Conservation (phyloP, 2,797 vertebrate species). For the Aphelocoma californica region DNA sequence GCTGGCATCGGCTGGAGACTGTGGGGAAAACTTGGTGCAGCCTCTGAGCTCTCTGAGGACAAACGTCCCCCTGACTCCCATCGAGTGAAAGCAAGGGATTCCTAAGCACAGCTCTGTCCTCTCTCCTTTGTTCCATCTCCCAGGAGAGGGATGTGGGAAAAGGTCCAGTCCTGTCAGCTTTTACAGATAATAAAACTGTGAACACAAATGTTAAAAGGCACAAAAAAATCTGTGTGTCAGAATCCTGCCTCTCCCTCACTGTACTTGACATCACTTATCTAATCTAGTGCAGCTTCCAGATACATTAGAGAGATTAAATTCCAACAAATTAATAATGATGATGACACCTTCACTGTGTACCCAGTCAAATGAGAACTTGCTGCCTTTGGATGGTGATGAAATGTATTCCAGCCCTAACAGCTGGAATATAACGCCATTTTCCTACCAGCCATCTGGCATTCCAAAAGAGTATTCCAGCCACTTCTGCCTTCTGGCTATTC, state of each 20-base stretch:
- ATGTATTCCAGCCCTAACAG: not conserved
- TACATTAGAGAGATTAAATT: conserved; percentile 1
- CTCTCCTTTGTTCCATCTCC: not conserved
- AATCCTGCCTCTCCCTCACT: not conserved
- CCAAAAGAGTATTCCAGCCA: not conserved
- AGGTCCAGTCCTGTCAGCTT: not conserved
- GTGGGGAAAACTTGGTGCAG: not conserved
- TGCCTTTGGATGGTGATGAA: not conserved
- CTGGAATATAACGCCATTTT: not conserved
- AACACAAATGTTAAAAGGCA: not conserved
- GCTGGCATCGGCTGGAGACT: not conserved
- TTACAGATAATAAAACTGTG: not conserved
- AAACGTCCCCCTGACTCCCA: not conserved
- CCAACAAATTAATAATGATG: conserved; percentile 22
- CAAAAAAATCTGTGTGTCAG: not conserved
- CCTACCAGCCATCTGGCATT: conserved; percentile 23
- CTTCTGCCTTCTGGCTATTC: not conserved
- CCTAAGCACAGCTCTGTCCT: not conserved
- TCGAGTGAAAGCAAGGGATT: not conserved
- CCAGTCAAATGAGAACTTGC: conserved; percentile 19
- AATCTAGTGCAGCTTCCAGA: conserved; percentile 20
- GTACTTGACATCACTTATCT: not conserved
- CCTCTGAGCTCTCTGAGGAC: not conserved
- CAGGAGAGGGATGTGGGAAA: not conserved
- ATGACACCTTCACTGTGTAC: conserved; percentile 16